Base-by-base conservation (phyloP, 1,140 invertebrate genomes). In the Pseudobourletiella spinata region DNA sequence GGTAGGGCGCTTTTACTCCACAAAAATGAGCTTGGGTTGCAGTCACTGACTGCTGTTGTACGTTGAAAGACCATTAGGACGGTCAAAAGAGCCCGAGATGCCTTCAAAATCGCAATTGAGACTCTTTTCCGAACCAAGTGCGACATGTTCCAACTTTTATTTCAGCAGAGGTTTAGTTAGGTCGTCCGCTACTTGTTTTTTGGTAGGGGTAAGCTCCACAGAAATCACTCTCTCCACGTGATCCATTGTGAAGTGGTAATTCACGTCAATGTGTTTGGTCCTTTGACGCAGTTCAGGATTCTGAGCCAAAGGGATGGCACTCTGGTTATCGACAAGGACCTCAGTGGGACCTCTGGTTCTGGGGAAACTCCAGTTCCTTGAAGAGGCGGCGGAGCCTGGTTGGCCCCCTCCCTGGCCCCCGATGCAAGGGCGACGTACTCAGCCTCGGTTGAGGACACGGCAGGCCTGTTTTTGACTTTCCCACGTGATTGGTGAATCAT, bases 351-450 rank as follows among this genome's bases (percentile, higher is more conserved):
- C 25, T 0, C 42, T 1, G n/a, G 16, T 25, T 24, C 35, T 35
- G 28, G 6, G 15, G 1, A 14, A 52, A 35, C 2, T 15, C n/a
- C 2, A 25, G 24, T 20, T 48, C 30, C 1, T 48, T 28, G 15
- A 14, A 30, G 0, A 59, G 8, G 1, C 42, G 44, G 22, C 52
- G 44, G 22, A 74, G 26, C 65, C 68, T 73, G 2, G 73, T 61
- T 59, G 30, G 72, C 73, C 70, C 72, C 71, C 51, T 76, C 28
- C 59, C 71, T 48, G 72, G 60, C 43, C 24, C 56, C 69, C 69
- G 72, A 73, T 43, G 74, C 70, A 50, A 73, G 58, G 25, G 71
- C 62, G 3, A 65, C 48, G 26, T 72, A 75, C 59, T 76, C 76
- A 1, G 72, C 68, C 68, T 76, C 74, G 2, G 71, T 67, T n/a